Base-by-base conservation (phyloP, 64 coral and sea anemone genomes). In the Montipora capricornis region DNA sequence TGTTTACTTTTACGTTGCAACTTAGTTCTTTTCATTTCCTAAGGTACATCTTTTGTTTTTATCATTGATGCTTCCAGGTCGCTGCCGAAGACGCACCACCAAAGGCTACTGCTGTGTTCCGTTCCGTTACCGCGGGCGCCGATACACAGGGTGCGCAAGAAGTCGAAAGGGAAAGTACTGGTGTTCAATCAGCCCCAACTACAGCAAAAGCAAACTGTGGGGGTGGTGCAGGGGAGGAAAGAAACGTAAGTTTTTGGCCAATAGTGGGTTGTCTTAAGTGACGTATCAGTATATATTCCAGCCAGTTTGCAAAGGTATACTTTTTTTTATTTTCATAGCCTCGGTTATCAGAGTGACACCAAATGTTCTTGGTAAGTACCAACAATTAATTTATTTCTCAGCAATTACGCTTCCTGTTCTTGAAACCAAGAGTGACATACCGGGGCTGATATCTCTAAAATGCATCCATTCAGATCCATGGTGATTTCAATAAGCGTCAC, bases 71-170 rank as follows among this genome's bases (percentile, higher is more conserved):
- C 14, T 12, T 15, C 61, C 61, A 89, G 87, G 87, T 64, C 70
- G 51, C 10, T 89, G 87, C 58, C 20, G 73, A 76, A 47, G 26
- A n/a, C 73, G 76, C 49, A 82, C 90, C 4, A 82, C 68, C 2
- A 47, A 83, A 20, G 92, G 83, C 17, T 73, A 93, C 49, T 93
- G 92, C 76, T 93, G 92, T 59, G 60, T 93, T 8, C 84, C 92
- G 3, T 93, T 93, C n/a, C 37, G 45, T 19, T 93, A 93, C 50
- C 71, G 59, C 20, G 58, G 84, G 45, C 55, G 55, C 12, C 60
- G 53, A 12, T 93, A 93, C 48, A 88, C 48, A 11, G 74, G 82
- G 20, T 93, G 92, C 62, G 75, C 83, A 9, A 88, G 22, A 60
- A 80, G 45, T 50, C 5, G 68, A 79, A 26, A 44, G 2, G 64